Conservation (phyloP, 2,113 vertebrate species). For the Prinia subflava region DNA sequence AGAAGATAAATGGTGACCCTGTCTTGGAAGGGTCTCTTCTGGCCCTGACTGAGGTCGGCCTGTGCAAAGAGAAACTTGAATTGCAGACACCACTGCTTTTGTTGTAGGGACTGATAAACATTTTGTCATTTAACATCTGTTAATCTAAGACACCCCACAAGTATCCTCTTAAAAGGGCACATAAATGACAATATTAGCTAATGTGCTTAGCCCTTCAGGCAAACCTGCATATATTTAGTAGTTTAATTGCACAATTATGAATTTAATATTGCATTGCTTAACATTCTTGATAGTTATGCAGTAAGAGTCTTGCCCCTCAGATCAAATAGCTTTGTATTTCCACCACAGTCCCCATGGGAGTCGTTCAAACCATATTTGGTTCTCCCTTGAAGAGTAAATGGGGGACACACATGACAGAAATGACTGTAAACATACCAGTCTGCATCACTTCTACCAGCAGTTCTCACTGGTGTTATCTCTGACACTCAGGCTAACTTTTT, state of each 20-base stretch:
- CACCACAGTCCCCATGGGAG: too few species aligned
- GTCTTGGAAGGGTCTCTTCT: background rate
- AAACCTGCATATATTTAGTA: background rate
- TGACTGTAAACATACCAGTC: background rate
- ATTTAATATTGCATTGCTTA: constrained; percentile 11
- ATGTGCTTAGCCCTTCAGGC: background rate
- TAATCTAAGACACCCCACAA: background rate
- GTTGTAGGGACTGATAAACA: background rate
- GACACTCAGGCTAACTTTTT: constrained; percentile 15
- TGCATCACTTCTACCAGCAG: constrained; percentile 8
- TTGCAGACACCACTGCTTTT: background rate
- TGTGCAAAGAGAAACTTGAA: background rate
- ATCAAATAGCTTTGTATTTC: background rate
- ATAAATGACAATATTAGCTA: background rate
- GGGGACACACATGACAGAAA: background rate
- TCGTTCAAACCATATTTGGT: background rate
- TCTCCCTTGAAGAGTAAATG: background rate
- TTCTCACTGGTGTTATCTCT: constrained; percentile 51
- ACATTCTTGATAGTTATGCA: background rate
- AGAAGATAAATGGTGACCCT: background rate
- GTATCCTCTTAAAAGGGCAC: background rate
- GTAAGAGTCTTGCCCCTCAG: background rate
- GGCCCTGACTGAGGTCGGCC: background rate
- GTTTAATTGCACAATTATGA: background rate
- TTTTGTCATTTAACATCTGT: background rate